These are phyloP conservation scores for Microtus oregoni DNA, from an alignment of 2,113 vertebrate species.

Conservation along the genomic window DNA sequence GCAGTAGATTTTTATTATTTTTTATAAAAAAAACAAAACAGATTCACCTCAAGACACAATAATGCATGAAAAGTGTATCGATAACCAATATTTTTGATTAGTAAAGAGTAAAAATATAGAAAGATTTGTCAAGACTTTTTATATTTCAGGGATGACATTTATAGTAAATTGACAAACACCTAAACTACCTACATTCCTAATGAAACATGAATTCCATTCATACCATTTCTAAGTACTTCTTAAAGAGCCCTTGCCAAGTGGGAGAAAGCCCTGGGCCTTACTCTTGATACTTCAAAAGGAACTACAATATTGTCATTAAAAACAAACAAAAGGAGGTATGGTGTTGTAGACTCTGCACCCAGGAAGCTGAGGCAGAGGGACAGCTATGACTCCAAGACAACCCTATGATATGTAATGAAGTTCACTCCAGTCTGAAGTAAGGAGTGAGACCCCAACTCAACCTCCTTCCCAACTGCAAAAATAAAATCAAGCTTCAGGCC, in stretches of 20 bases:
- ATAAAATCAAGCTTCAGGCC: neutral
- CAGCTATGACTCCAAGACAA: neutral
- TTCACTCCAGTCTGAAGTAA: neutral
- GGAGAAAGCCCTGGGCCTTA: neutral
- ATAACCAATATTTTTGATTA: conserved; percentile 11
- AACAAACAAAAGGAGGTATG: neutral
- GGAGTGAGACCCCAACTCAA: neutral
- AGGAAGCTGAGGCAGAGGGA: neutral
- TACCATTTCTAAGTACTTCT: neutral
- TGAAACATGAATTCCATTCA: conserved; percentile 5
- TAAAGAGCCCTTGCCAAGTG: neutral
- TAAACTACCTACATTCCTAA: conserved; percentile 17
- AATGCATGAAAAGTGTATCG: neutral
- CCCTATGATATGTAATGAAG: neutral
- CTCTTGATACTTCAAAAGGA: no score
- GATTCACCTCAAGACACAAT: neutral
- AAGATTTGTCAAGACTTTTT: neutral
- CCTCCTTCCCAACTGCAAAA: neutral
- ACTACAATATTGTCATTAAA: neutral
- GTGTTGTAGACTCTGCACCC: fast-evolving
- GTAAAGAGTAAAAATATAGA: conserved; percentile 51
- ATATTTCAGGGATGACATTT: conserved; percentile 2
- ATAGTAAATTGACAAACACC: neutral
- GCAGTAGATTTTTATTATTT: neutral
- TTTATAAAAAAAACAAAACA: neutral